phyloP scores from a whole-genome alignment of 2,797 vertebrate species.

The Brachymystax lenok region DNA sequence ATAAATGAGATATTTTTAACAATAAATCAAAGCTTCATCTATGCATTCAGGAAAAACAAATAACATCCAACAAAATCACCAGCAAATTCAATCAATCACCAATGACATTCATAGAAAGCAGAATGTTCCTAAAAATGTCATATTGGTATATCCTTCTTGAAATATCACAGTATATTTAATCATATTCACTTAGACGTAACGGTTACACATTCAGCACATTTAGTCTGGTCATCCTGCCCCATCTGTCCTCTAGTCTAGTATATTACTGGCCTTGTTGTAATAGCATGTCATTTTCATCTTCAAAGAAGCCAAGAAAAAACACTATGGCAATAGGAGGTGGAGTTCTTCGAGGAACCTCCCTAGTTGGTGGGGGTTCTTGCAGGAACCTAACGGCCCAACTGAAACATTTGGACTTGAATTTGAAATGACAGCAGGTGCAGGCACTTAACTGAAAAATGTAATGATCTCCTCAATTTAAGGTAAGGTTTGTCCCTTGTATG shows the following conservation, averaged over 20 bases:
- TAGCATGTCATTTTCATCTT: neutral
- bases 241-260: neutral
- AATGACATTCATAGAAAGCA: neutral
- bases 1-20: neutral
- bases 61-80: neutral
- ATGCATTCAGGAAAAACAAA: neutral
- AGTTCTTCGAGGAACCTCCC: too few species aligned
- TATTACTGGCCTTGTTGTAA: neutral
- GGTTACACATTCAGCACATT: neutral
- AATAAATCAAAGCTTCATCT: neutral
- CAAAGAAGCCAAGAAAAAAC: neutral
- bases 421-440: too few species aligned
- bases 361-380: too few species aligned
- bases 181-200: neutral
- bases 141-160: neutral
- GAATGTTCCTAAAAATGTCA: neutral
- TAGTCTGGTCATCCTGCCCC: neutral
- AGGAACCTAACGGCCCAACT: too few species aligned
- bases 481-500: too few species aligned
- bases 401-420: too few species aligned
- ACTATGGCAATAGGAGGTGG: neutral
- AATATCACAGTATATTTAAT: neutral
- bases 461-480: too few species aligned
- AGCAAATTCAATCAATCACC: neutral
- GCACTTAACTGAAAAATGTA: too few species aligned